phyloP scores from a whole-genome alignment of 2,888 invertebrate genomes.

The Spisula solida region DNA sequence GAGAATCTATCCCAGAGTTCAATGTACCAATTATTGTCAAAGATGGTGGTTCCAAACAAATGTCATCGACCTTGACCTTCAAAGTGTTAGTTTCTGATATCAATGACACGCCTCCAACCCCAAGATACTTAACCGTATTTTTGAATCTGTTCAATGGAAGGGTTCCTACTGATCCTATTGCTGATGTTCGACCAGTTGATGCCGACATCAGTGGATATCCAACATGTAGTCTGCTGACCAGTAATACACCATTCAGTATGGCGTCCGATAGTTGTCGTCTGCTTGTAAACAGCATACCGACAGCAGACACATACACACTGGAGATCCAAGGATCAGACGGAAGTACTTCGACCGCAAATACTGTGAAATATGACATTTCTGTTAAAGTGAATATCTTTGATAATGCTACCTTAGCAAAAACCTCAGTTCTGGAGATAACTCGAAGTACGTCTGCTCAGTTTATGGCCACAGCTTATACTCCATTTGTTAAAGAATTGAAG shows the following conservation, averaged over 20 bases:
- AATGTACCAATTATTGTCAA: constrained; percentile 94
- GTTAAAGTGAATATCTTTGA: constrained; percentile 94
- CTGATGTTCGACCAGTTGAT: constrained; percentile 97
- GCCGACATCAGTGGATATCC: constrained; percentile 96
- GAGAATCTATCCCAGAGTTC: constrained; percentile 93
- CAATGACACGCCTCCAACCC: constrained; percentile 96
- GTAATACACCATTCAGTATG: constrained; percentile 89
- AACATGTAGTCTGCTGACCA: constrained; percentile 90
- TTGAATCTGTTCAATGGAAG: constrained; percentile 90
- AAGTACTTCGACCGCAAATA: constrained; percentile 89
- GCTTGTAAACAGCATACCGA: constrained; percentile 89
- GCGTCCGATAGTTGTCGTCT: constrained; percentile 94
- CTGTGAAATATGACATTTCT: constrained; percentile 94
- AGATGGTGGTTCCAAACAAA: constrained; percentile 92
- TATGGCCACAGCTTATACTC: constrained; percentile 92
- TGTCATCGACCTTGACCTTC: constrained; percentile 94
- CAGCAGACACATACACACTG: constrained; percentile 88
- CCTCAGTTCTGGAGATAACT: constrained; percentile 92
- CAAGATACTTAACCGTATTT: constrained; percentile 93
- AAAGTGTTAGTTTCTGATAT: constrained; percentile 92
- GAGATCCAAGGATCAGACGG: constrained; percentile 96
- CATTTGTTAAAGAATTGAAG: constrained; percentile 92
- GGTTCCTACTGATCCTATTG: constrained; percentile 93
- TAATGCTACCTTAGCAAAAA: constrained; percentile 94
- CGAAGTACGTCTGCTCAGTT: constrained; percentile 93